These are phyloP conservation scores for Agonopterix subpropinquella DNA, from an alignment of 2,888 invertebrate genomes.

Conservation along the genomic window DNA sequence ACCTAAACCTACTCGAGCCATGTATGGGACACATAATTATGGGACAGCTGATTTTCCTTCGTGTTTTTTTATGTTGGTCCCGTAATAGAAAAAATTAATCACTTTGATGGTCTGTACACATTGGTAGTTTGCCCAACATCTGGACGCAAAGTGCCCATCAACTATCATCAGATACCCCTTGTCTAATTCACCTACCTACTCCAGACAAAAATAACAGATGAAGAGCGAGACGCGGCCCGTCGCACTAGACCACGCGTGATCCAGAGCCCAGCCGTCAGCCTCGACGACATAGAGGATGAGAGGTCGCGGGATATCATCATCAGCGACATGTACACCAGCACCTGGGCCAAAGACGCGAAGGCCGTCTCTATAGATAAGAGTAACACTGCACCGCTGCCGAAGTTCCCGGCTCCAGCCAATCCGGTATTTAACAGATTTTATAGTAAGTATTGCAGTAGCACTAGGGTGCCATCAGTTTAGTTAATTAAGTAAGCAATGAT, in stretches of 20 bases:
- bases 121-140: background rate
- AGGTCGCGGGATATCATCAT: conserved; percentile 24
- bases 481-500: background rate
- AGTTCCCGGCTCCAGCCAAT: background rate
- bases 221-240: conserved; percentile 21
- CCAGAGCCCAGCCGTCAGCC: conserved; percentile 41
- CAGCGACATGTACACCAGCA: conserved; percentile 30
- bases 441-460: background rate
- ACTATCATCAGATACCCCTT: background rate
- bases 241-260: conserved; percentile 40
- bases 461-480: background rate
- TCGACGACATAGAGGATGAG: conserved; percentile 39
- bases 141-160: background rate
- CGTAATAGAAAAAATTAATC: background rate
- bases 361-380: background rate
- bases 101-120: background rate
- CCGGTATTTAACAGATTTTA: background rate
- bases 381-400: background rate
- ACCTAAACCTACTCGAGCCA: too few species aligned
- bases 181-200: background rate
- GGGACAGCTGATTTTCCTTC: background rate
- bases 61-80: too few species aligned
- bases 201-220: conserved; percentile 16
- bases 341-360: background rate
- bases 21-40: too few species aligned